These are phyloP conservation scores for Coilia nasus DNA, from an alignment of 2,797 vertebrate species.

Conservation along the genomic window DNA sequence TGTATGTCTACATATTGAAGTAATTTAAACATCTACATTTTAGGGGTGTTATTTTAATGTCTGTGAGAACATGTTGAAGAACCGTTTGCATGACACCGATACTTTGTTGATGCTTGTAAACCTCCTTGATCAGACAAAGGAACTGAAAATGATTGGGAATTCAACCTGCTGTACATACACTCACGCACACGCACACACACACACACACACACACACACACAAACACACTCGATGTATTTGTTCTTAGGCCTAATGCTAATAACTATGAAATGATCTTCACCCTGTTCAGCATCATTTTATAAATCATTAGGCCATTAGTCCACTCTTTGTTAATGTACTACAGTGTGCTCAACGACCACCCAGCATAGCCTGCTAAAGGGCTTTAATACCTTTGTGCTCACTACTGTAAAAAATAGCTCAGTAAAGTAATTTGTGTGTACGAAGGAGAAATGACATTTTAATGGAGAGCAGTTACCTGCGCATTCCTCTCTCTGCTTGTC, in stretches of 20 bases:
- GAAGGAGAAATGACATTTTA: slow-evolving; percentile 34
- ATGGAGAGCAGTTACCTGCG: slow-evolving; percentile 48
- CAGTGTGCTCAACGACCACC: neutral
- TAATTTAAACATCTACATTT: neutral
- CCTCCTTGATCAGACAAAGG: neutral
- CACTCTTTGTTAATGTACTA: neutral
- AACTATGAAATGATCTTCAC: neutral
- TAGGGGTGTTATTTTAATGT: neutral
- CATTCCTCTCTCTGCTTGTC: slow-evolving; percentile 45
- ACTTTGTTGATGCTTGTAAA: neutral
- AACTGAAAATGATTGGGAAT: neutral
- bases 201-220: no score
- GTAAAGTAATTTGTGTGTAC: neutral
- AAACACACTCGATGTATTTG: no score
- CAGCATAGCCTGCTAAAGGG: neutral
- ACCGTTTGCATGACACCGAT: neutral
- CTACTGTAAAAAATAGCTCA: neutral
- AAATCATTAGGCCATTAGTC: neutral
- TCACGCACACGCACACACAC: no score
- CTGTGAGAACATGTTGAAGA: neutral
- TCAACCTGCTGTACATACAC: neutral
- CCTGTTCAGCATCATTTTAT: neutral
- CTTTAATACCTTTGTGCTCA: neutral
- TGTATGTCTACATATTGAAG: neutral
- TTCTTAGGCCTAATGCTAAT: neutral